Conservation (phyloP, 2,113 vertebrate genomes). For the Amblyornis subalaris region DNA sequence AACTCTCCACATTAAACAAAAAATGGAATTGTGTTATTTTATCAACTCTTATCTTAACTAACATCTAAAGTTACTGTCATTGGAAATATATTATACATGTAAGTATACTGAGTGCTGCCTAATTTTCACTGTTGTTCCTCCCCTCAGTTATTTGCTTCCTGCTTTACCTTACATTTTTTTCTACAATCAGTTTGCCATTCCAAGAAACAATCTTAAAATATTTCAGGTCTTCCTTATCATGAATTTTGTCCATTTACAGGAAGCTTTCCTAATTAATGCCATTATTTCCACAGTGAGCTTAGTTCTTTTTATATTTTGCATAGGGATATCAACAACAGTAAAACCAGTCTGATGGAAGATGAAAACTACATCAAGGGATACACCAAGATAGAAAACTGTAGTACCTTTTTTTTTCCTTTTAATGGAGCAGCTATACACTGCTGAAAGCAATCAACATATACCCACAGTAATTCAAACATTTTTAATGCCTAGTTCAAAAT, state of each 20-base stretch:
- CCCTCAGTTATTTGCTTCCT: background rate
- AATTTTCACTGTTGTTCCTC: background rate
- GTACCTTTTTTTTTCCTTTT: background rate
- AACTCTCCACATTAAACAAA: background rate
- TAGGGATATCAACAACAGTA: background rate
- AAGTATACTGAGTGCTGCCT: background rate
- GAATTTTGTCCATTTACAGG: background rate
- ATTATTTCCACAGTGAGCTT: background rate
- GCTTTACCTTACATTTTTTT: background rate
- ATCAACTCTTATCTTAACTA: background rate
- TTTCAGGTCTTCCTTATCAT: background rate
- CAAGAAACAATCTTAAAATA: background rate
- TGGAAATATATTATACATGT: background rate
- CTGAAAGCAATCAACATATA: background rate
- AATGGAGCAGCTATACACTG: background rate
- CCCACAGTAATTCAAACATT: background rate
- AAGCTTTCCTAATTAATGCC: background rate
- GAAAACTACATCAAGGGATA: background rate
- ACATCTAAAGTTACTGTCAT: background rate
- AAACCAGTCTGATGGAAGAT: background rate
- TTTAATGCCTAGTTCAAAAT: background rate
- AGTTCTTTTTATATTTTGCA: background rate
- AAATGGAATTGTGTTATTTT: background rate
- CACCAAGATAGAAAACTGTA: background rate
- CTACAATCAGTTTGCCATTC: background rate